phyloP scores from a whole-genome alignment of 1,140 invertebrate species.

The Chrysomallon squamiferum region DNA sequence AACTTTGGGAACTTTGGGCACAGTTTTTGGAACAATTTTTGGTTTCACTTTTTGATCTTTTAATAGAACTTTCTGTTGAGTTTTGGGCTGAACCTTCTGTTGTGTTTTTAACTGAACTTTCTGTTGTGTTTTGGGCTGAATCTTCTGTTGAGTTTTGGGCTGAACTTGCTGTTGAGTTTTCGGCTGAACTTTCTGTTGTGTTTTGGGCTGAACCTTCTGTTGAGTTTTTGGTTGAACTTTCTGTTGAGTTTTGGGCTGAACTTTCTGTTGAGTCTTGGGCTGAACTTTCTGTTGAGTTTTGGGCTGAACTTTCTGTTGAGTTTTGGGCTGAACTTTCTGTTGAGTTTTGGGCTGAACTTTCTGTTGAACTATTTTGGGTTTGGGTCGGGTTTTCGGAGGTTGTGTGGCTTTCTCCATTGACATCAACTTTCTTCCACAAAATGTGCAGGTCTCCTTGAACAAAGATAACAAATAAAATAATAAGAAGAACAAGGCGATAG shows the following conservation, averaged over 20 bases:
- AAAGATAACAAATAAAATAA: not conserved
- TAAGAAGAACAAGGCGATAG: too few species aligned
- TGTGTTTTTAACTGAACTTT: too few species aligned
- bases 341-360: too few species aligned
- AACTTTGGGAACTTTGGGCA: conserved; percentile 8
- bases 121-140: not conserved
- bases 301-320: too few species aligned
- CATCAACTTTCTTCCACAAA: conserved; percentile 36
- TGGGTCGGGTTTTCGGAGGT: not conserved
- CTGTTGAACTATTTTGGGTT: not conserved
- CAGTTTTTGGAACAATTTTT: not conserved
- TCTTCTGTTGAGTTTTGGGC: not conserved
- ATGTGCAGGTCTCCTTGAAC: conserved; percentile 37
- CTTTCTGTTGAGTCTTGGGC: too few species aligned
- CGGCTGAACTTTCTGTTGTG: too few species aligned
- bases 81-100: not conserved
- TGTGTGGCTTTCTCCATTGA: conserved; percentile 2
- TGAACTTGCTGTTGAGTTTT: not conserved
- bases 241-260: too few species aligned
- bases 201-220: not conserved
- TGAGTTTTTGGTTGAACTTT: not conserved
- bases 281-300: too few species aligned
- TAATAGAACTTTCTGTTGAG: not conserved
- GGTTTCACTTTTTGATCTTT: not conserved
- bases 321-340: too few species aligned